Evolutionary conservation across 2,888 invertebrate species (phyloP), one percentile per base, ranked within the genome.

Genomic region (Phragmatobia fuliginosa): DNA sequence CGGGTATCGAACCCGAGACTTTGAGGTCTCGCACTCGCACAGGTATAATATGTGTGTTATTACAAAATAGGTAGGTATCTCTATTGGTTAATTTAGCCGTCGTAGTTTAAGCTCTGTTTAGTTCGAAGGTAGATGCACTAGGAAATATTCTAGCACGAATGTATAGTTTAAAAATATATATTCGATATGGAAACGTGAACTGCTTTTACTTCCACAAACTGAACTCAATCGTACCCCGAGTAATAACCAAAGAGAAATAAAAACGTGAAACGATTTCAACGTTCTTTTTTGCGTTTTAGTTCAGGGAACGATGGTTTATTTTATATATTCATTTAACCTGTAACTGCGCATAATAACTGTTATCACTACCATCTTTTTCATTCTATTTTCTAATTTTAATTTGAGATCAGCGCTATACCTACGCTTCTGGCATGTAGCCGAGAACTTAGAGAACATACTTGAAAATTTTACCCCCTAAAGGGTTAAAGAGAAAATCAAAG

Each of bases 171-270:
- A 56, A 56, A 28, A 25, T 25, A 28, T 14, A 28, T 16, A 14
- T 25, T 56, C 25, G 52, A 28, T 28, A 5, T 56, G 16, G 1
- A 25, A 56, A 56, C 14, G 28, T 56, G 28, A 16, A 56, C 52
- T 28, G 52, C 28, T 28, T 56, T 56, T 56, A 28, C 28, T 56
- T 28, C 52, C 52, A 28, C 25, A 6, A 28, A 56, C 52, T 28
- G 28, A 56, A 56, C 25, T 56, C 25, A 56, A 56, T 28, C 14
- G 14, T 56, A 56, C 28, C 52, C 52, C 28, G 28, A 25, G 52
- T 56, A 56, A 28, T 56, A 56, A 56, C 52, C 28, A 56, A 56
- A 56, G 52, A 28, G 25, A 56, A 56, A 56, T 56, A 56, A 28
- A 56, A 56, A 56, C 14, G 11, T 25, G 25, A n/a, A 52, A 52